A percentile compares a stretch with the other conserved stretches of the same genome.
These are phyloP conservation scores for Sebastes alutus DNA, from an alignment of 2,797 vertebrate genomes.

Conservation along the genomic window DNA sequence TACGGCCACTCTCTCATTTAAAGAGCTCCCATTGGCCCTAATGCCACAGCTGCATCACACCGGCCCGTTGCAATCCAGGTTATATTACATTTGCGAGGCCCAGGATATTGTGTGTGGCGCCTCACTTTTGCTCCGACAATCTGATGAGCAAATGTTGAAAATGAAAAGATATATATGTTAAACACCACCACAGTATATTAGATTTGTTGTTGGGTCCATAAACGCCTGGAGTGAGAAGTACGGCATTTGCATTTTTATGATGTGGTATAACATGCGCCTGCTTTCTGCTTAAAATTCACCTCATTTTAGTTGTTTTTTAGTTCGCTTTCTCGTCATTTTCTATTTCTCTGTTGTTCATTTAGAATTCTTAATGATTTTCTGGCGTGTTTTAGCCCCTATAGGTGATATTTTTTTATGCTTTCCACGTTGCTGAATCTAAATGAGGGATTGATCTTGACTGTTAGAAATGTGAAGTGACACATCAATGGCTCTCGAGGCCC, in stretches of 20 bases:
- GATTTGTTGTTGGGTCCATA: conserved; percentile 37
- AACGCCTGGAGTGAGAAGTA: conserved; percentile 29
- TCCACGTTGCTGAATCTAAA: conserved; percentile 28
- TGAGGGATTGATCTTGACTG: conserved; percentile 35
- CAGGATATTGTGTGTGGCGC: conserved; percentile 40
- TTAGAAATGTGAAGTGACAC: conserved; percentile 45
- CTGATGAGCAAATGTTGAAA: conserved; percentile 45
- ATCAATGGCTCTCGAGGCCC: conserved; percentile 41
- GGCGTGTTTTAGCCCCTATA: not conserved
- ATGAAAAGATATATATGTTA: conserved; percentile 61
- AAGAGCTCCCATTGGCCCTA: conserved; percentile 71
- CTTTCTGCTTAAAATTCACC: conserved; percentile 6
- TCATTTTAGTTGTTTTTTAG: not conserved
- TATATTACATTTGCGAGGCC: conserved; percentile 55
- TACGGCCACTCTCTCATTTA: conserved; percentile 71
- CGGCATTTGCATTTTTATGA: conserved; percentile 55
- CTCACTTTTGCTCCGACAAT: conserved; percentile 39
- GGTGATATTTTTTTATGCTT: conserved; percentile 1
- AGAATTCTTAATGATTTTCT: conserved; percentile 6
- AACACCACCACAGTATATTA: conserved; percentile 44
- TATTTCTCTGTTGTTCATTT: not conserved
- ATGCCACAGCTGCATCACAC: conserved; percentile 57
- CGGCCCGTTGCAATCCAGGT: conserved; percentile 48
- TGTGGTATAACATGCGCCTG: not conserved
- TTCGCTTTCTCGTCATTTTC: not conserved